Base-by-base conservation (phyloP, 2,113 vertebrate genomes). In the Oxygymnocypris stewartii region DNA sequence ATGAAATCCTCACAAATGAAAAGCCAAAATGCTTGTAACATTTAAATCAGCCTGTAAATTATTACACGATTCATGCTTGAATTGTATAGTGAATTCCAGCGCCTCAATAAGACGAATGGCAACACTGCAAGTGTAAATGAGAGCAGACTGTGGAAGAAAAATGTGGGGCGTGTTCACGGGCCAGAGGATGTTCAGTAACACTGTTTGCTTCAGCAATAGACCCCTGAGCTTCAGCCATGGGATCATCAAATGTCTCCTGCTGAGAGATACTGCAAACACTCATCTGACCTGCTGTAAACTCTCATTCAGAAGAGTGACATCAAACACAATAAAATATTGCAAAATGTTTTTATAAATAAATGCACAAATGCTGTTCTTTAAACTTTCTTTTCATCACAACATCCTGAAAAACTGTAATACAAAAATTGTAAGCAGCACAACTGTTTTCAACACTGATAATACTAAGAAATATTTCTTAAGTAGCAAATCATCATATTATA, bases 121-220 rank as follows among this genome's bases (percentile, higher is more conserved):
- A 63, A 42, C 2, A 28, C 37, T 7, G 37, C 57, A 63, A 67
- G 40, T 47, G 54, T 42, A 80, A 44, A 65, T 63, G 63, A 67
- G 25, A 69, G 42, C 40, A 49, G 42, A 49, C 57, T 65, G 78
- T n/a, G n/a, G 40, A 67, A 82, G 59, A 14, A 10, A 65, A 65
- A 79, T 4, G 73, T 20, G 13, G 23, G 44, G 73, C 6, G 2
- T 44, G 13, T 76, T 76, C 23, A 76, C 42, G 6, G 42, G 73
- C 74, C 42, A 76, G 74, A 76, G 74, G n/a, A 49, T 25, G 74
- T 76, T 25, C 13, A 14, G 12, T 65, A 37, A 81, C 57, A 63
- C 37, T n/a, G 23, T 59, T 57, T 23, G 28, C 49, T 59, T 59
- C 20, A 80, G 57, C 37, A 25, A 4, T 8, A 25, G 73, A 76